These are phyloP conservation scores for Herpetotheres cachinnans DNA, from an alignment of 2,113 vertebrate genomes.

Conservation along the genomic window DNA sequence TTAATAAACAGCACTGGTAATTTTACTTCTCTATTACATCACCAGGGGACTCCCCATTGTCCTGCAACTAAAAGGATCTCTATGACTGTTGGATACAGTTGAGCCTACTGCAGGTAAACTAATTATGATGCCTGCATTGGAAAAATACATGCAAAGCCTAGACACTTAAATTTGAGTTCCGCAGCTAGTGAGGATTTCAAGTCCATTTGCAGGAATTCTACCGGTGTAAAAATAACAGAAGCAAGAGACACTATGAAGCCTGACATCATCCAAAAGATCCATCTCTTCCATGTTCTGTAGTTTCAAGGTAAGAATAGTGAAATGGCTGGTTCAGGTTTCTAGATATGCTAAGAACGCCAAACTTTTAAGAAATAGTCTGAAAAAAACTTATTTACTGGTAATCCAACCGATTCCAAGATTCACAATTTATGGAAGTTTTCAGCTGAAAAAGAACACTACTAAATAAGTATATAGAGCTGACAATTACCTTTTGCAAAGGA, in stretches of 20 bases:
- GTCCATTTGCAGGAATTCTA: neutral
- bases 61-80: neutral
- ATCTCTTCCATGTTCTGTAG: neutral
- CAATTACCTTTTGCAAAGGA: neutral
- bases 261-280: neutral
- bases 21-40: rapidly evolving
- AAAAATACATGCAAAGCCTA: neutral
- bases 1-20: too few relatives aligned
- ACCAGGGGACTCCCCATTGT: neutral
- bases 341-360: neutral
- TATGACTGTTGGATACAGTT: neutral
- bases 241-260: neutral
- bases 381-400: neutral
- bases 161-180: too few relatives aligned
- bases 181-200: neutral
- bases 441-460: neutral
- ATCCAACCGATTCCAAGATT: neutral
- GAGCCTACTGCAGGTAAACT: neutral
- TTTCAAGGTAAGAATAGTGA: neutral
- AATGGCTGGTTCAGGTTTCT: neutral
- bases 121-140: neutral
- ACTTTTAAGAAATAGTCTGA: neutral
- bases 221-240: neutral
- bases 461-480: neutral
- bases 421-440: neutral